Base-by-base conservation (phyloP, 2,113 vertebrate genomes). In the Solenodon paradoxus region DNA sequence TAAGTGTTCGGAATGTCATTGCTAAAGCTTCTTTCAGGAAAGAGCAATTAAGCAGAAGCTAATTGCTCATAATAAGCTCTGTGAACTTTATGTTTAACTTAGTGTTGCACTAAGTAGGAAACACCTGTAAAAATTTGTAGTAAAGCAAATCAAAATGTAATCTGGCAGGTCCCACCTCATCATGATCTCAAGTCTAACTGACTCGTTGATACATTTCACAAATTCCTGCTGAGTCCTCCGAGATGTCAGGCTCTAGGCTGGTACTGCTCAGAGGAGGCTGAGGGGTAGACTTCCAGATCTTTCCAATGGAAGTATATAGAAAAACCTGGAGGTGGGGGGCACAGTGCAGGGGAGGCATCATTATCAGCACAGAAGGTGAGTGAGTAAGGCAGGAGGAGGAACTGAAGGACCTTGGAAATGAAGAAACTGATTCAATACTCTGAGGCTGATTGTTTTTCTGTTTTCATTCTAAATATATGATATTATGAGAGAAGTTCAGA, bases 11-110 rank as follows among this genome's bases (percentile, higher is more conserved):
- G 74, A 45, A 59, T 89, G 9, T 93, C 78, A 3, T 3, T 85
- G 55, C 86, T 49, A 61, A 35, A 82, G 12, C 40, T 95, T 90
- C 72, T 80, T 69, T 90, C 72, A 17, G 86, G 40, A 81, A 77
- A 86, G 82, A 78, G 32, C 95, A 64, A 87, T 42, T 89, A 95
- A 97, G 40, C 24, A 87, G 81, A 51, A 59, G 3, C 12, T 78
- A 35, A 90, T 84, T 47, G 40, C 88, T 87, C 10, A 38, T 80
- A 93, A 86, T 42, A 59, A 88, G 63, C 0, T 0, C 45, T 68
- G n/a, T 35, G n/a, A 77, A 89, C 28, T 92, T 77, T 57, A 10
- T 59, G 13, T 81, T 26, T 63, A 69, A 32, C 74, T 88, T 90
- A 69, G 53, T 89, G 24, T 88, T 72, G 42, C 47, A 19, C 83